These are phyloP conservation scores for Jacana jacana DNA, from an alignment of 2,113 vertebrate genomes.

Conservation along the genomic window DNA sequence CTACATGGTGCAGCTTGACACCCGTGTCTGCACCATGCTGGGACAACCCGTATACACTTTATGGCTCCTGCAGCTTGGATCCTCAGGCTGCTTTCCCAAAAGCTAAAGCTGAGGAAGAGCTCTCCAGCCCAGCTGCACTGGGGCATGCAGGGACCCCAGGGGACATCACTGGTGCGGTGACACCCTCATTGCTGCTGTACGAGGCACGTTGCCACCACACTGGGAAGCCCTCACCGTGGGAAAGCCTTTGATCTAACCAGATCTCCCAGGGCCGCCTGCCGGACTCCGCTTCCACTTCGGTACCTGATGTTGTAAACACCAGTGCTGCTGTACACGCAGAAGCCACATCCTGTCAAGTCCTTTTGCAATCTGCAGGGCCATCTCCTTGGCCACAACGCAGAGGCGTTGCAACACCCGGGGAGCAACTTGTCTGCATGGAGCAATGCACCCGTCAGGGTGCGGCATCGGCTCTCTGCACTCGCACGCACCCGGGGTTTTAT, in stretches of 20 bases:
- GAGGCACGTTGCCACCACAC: not conserved
- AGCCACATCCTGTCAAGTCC: conserved; percentile 27
- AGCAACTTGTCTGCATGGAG: not conserved
- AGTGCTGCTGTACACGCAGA: not conserved
- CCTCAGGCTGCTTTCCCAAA: not conserved
- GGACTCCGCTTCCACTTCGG: not conserved
- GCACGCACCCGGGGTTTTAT: not conserved
- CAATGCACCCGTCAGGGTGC: not conserved
- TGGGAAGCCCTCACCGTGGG: not conserved
- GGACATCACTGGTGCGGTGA: rapidly evolving
- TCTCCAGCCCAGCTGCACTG: not conserved
- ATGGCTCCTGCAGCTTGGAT: not conserved
- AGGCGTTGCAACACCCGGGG: not conserved
- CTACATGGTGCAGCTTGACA: not conserved
- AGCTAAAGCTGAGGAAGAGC: not conserved
- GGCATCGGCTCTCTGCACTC: not conserved
- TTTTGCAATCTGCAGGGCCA: not conserved
- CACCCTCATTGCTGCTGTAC: not conserved
- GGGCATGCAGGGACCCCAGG: rapidly evolving
- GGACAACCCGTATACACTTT: rapidly evolving
- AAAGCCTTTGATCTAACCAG: conserved; percentile 35
- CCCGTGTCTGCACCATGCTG: rapidly evolving
- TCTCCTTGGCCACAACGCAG: not conserved
- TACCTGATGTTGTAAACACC: not conserved
- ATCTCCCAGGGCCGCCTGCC: not conserved